Percentiles rank a stretch among this genome's conserved stretches.
Evolutionary conservation across 2,888 invertebrate species (phyloP).

Genomic region (Leptarthrus brevirostris): DNA sequence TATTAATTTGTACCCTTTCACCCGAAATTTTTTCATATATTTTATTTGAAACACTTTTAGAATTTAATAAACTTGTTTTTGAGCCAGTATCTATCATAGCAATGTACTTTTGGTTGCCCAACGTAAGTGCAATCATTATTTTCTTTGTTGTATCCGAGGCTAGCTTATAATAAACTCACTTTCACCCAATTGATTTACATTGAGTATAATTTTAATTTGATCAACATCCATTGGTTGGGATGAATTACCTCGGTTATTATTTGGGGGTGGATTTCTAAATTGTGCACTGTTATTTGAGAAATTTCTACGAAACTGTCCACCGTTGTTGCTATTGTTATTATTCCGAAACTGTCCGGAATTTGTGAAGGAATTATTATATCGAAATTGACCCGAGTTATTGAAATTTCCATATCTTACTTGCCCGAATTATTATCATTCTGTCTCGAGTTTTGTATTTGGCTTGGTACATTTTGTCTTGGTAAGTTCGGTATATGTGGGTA

Average conservation of each 20-base stretch:
- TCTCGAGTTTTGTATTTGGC: no score
- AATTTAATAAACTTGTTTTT: slow-evolving; percentile 21
- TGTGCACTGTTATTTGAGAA: neutral
- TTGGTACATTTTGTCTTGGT: neutral
- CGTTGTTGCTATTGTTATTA: neutral
- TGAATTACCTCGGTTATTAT: neutral
- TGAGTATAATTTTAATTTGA: neutral
- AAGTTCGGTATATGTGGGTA: neutral
- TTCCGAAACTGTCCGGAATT: neutral
- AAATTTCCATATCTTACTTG: neutral
- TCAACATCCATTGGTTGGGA: neutral
- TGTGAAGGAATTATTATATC: neutral
- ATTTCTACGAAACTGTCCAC: no score
- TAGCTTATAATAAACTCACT: neutral
- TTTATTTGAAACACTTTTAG: neutral
- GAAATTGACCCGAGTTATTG: no score
- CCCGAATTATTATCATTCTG: no score
- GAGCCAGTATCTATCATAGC: slow-evolving; percentile 10
- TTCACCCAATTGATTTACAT: slow-evolving; percentile 6
- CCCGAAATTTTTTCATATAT: neutral
- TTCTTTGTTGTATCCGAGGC: slow-evolving; percentile 2
- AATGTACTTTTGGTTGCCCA: neutral
- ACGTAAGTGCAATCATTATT: neutral
- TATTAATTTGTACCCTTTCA: slow-evolving; percentile 1
- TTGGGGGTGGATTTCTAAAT: neutral